Base-by-base conservation (phyloP, 2,888 invertebrate genomes). In the Argyresthia goedartella region DNA sequence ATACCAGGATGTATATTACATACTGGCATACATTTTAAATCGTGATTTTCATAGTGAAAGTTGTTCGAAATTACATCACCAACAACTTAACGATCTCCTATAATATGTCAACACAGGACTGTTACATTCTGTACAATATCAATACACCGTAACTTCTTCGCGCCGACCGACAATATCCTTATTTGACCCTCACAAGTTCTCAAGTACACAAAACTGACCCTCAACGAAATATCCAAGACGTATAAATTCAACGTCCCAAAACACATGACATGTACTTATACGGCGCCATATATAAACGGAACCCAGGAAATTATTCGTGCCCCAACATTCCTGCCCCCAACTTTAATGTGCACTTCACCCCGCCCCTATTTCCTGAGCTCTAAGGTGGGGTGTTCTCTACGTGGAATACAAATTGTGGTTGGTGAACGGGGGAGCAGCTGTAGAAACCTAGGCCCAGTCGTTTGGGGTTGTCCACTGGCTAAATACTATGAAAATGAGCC, bases 391-490 rank as follows among this genome's bases (percentile, higher is more conserved):
- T 14, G 1, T 44, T 35, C 14, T 25, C 25, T 25, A 6, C 25
- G 25, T 25, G 25, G 25, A 25, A 25, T 6, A 25, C n/a, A 25
- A 25, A 2, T 6, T 15, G 39, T 36, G 48, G 48, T 35, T 4
- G 8, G 14, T 11, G 36, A n/a, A 11, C 14, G 14, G 15, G 62
- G 77, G 60, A 76, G 59, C 78, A 78, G 73, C 76, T 78, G 79
- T 55, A 67, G 67, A 65, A 62, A 62, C 63, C 67, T 70, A 67
- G 73, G 70, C 66, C 68, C 66, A 69, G 69, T 65, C 68, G 67
- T 74, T 76, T 76, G 78, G 62, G 79, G 78, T 74, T 59, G 61
- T 52, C 59, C 54, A 42, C 64, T 61, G 69, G 66, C 75, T 75
- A 74, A 76, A 76, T 73, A 73, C 67, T 65, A 63, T 69, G 67